Evolutionary conservation across 2,888 invertebrate species (phyloP).

Genomic region (Drosophila diplacantha): DNA sequence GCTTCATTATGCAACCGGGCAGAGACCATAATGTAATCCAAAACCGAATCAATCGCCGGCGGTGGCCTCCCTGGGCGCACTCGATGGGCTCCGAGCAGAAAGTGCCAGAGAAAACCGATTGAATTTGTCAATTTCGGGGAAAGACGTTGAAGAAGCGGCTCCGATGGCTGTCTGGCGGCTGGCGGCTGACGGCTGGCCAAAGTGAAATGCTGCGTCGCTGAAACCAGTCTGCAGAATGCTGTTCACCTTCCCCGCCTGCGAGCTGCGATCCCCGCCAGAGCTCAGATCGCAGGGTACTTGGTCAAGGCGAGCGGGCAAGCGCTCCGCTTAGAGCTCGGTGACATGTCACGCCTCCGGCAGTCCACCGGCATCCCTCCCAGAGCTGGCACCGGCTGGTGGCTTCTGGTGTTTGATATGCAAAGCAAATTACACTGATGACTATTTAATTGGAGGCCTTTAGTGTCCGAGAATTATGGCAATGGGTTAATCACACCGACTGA

Average conservation of each 20-base stretch:
- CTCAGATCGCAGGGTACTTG: slow-evolving; percentile 46
- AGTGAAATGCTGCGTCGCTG: slow-evolving; percentile 25
- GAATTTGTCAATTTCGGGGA: slow-evolving; percentile 25
- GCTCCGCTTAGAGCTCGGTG: slow-evolving; percentile 16
- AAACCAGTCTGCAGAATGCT: slow-evolving; percentile 35
- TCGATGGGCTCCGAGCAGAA: slow-evolving; percentile 14
- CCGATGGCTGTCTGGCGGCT: neutral
- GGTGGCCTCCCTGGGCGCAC: slow-evolving; percentile 5
- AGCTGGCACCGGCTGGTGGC: neutral
- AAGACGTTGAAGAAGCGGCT: slow-evolving; percentile 12
- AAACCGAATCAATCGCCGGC: slow-evolving; percentile 44
- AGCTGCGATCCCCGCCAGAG: neutral
- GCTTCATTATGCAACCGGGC: slow-evolving; percentile 51
- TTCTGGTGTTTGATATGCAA: slow-evolving; percentile 10
- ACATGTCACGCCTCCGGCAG: slow-evolving; percentile 27
- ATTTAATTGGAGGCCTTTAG: slow-evolving; percentile 16
- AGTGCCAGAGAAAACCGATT: slow-evolving; percentile 20
- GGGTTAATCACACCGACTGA: neutral
- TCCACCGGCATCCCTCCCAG: slow-evolving; percentile 5
- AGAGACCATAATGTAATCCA: slow-evolving; percentile 40
- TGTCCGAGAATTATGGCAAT: slow-evolving; percentile 1
- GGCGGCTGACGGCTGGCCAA: slow-evolving; percentile 3
- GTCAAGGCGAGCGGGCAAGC: slow-evolving; percentile 55
- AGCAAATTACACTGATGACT: slow-evolving; percentile 7
- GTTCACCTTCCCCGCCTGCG: slow-evolving; percentile 24